Percentiles rank a stretch among this genome's conserved stretches.
phyloP scores from a whole-genome alignment of 2,113 vertebrate species.

The Odocoileus hemionus region DNA sequence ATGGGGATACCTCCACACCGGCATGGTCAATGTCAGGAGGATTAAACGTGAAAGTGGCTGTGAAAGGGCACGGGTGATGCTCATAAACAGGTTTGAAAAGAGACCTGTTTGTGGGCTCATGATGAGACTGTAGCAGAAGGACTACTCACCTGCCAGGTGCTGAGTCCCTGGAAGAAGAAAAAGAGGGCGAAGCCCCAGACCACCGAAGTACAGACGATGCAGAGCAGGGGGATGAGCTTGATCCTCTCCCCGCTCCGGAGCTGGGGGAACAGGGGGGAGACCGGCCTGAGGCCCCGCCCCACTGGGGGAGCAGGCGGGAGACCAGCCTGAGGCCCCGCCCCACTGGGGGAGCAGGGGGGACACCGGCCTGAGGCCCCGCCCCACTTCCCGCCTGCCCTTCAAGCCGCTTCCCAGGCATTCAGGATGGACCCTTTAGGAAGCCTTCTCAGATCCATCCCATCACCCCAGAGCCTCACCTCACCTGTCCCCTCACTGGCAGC shows the following conservation, averaged over 20 bases:
- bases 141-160: conserved; percentile 95
- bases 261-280: conserved; percentile 17
- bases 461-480: neutral
- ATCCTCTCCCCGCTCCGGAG: conserved; percentile 91
- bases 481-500: neutral
- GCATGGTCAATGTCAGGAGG: fast-evolving
- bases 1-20: neutral
- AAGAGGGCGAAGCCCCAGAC: conserved; percentile 97
- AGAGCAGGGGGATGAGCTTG: conserved; percentile 90
- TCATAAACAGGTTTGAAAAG: neutral
- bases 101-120: fast-evolving
- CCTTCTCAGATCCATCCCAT: neutral
- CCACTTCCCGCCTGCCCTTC: neutral
- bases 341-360: conserved; percentile 51
- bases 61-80: fast-evolving
- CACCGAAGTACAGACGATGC: conserved; percentile 91
- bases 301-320: conserved; percentile 51
- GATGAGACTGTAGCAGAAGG: fast-evolving
- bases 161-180: conserved; percentile 99
- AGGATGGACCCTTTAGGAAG: neutral
- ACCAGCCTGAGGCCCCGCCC: conserved; percentile 78
- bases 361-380: fast-evolving
- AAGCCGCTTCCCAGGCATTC: neutral
- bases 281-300: conserved; percentile 79
- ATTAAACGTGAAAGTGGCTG: neutral